Base-by-base conservation (phyloP, 2,113 vertebrate genomes). In the Phodopus roborovskii region DNA sequence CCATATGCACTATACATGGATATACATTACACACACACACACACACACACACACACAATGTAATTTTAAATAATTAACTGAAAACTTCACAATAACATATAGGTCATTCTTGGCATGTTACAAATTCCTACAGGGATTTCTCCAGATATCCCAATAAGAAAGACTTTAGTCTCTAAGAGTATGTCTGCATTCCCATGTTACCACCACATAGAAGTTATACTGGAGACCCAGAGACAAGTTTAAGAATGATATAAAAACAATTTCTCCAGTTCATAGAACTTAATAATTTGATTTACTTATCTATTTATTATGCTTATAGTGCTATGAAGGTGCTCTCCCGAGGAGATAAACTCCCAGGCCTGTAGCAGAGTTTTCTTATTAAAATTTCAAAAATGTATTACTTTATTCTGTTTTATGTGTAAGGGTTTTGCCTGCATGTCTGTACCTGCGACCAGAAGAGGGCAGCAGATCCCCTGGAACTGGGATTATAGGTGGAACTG, bases 181-280 rank as follows among this genome's bases (percentile, higher is more conserved):
- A 15, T 71, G 15, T 89, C 28, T 90, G 56, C n/a, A 77, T 79
- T 85, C n/a, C 48, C 36, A 87, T 6, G 33, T 60, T 53, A 28
- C 11, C 13, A 82, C 16, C 9, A 77, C 42, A 92, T 15, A 22
- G 9, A 94, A 93, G 11, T 95, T 81, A 92, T 2, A 84, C 7
- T 66, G 20, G 83, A 45, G 92, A 94, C 45, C 11, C 11, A 95
- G 3, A 92, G 39, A 42, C 82, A 73, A 62, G 86, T 58, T 42
- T 89, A 42, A 94, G 50, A 83, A 94, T 83, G 22, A 62, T 11
- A 78, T 13, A 64, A 13, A 77, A 86, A 73, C 73, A 96, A 50
- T 92, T 92, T 94, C 53, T 22, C 20, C 74, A 92, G 93, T 48
- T 96, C 30, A 68, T 24, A 0, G 75, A 94, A 89, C 20, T 74